phyloP scores from a whole-genome alignment of 2,113 vertebrate genomes.

The Patagioenas fasciata region DNA sequence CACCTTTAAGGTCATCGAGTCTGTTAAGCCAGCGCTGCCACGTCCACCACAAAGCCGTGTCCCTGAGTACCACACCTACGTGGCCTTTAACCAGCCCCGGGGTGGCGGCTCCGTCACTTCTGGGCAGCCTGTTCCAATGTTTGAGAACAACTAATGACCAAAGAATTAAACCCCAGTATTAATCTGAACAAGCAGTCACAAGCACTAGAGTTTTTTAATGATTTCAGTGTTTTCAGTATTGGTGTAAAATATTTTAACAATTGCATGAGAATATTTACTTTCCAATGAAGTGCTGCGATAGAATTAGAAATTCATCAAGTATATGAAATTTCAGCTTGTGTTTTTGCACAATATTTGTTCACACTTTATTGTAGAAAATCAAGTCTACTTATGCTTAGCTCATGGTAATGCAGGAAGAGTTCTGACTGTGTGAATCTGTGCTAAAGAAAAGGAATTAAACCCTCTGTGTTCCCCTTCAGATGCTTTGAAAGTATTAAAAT shows the following conservation, averaged over 20 bases:
- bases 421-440: not conserved
- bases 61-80: too few relatives aligned
- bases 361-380: not conserved
- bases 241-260: not conserved
- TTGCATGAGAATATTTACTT: not conserved
- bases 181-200: not conserved
- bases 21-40: too few relatives aligned
- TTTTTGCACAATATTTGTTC: not conserved
- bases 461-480: not conserved
- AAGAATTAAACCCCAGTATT: not conserved
- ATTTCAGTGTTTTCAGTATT: not conserved
- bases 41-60: too few relatives aligned
- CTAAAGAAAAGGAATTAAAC: not conserved
- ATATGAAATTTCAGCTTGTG: not conserved
- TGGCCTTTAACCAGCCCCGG: too few relatives aligned
- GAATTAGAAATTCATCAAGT: not conserved
- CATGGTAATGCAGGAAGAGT: not conserved
- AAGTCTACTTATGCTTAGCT: not conserved
- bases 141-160: not conserved
- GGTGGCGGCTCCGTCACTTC: too few relatives aligned
- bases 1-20: too few relatives aligned
- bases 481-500: not conserved
- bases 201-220: rapidly evolving
- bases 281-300: not conserved
- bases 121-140: too few relatives aligned